Evolutionary conservation across 2,113 vertebrate species (phyloP).

Genomic region (Psittacula cyanocephala): DNA sequence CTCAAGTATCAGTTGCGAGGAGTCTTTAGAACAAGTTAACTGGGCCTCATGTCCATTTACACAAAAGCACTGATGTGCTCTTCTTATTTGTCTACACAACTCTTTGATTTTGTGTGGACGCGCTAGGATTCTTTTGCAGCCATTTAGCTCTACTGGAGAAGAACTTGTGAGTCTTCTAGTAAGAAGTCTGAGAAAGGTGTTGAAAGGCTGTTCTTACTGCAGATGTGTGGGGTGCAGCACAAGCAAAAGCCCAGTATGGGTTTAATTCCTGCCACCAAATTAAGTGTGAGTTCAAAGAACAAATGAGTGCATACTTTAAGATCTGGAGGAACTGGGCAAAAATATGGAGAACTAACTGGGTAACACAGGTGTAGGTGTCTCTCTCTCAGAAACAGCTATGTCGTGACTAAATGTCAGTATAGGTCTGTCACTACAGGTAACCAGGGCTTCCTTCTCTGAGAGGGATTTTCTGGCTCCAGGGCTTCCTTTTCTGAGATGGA

Average conservation of each 20-base stretch:
- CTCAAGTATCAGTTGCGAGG: not conserved
- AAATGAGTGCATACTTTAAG: not conserved
- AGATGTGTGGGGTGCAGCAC: not conserved
- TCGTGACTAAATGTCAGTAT: not conserved
- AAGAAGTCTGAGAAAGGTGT: not conserved
- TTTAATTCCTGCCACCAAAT: not conserved
- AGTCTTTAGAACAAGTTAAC: not conserved
- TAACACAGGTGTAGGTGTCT: not conserved
- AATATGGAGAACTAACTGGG: not conserved
- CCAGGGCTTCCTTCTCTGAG: not conserved
- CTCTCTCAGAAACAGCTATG: not conserved
- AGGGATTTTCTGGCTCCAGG: not conserved
- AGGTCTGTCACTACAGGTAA: not conserved
- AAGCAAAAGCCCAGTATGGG: not conserved
- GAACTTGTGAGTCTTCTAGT: not conserved
- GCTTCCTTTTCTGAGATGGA: not conserved
- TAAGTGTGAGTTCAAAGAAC: not conserved
- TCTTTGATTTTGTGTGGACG: not conserved
- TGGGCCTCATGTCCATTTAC: not conserved
- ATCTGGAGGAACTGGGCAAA: not conserved
- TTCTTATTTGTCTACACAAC: not conserved
- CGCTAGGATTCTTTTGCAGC: not conserved
- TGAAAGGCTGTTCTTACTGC: slow-evolving; percentile 1
- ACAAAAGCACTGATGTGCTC: not conserved
- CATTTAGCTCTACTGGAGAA: not conserved